These are phyloP conservation scores for Sogatella furcifera DNA, from an alignment of 1,140 invertebrate genomes.

Conservation along the genomic window DNA sequence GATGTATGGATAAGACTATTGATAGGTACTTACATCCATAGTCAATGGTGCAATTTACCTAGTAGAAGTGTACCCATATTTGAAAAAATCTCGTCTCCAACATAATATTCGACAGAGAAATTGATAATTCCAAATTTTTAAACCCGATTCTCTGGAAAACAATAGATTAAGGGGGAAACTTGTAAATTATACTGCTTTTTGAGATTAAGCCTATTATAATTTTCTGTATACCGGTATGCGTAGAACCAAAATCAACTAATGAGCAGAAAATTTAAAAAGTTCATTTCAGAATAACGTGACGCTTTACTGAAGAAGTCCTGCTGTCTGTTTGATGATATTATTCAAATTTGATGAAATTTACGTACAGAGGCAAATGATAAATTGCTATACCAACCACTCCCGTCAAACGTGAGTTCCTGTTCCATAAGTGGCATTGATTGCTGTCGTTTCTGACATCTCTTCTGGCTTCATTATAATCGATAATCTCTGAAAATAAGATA, in stretches of 20 bases:
- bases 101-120: no score
- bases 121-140: no score
- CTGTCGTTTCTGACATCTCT: slow-evolving; percentile 20
- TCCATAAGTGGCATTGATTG: slow-evolving; percentile 19
- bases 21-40: no score
- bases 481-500: slow-evolving; percentile 21
- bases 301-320: neutral
- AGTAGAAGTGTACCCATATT: no score
- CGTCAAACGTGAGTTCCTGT: slow-evolving; percentile 29
- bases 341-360: neutral
- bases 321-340: no score
- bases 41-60: no score
- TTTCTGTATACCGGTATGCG: neutral
- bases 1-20: no score
- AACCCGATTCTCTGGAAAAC: no score
- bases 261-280: neutral
- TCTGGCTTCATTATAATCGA: slow-evolving; percentile 24
- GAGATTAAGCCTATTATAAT: no score
- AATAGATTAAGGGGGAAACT: no score
- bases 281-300: neutral
- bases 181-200: no score
- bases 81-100: no score
- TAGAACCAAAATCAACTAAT: neutral
- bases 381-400: slow-evolving; percentile 24
- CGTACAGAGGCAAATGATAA: neutral